These are phyloP conservation scores for Scytalopus superciliaris DNA, from an alignment of 2,113 vertebrate genomes.

Conservation along the genomic window DNA sequence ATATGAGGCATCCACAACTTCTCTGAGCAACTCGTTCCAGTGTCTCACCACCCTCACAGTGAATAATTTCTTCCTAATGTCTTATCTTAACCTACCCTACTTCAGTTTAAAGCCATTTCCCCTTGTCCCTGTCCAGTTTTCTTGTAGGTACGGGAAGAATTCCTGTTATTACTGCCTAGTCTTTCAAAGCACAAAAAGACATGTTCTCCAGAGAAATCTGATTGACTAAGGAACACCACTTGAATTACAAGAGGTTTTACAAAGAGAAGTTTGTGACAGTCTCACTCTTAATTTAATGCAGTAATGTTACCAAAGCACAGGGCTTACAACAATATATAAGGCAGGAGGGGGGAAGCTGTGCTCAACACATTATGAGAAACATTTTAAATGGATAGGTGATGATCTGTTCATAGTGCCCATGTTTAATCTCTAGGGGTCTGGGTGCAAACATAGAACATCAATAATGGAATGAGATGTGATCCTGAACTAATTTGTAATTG, in stretches of 20 bases:
- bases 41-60: not conserved
- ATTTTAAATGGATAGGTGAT: not conserved
- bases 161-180: not conserved
- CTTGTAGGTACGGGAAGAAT: not conserved
- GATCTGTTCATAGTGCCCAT: not conserved
- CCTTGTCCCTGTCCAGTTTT: not conserved
- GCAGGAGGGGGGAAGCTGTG: not conserved
- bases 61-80: not conserved
- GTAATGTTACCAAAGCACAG: not conserved
- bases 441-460: not conserved
- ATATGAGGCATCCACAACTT: not conserved
- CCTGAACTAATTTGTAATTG: not conserved
- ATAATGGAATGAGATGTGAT: not conserved
- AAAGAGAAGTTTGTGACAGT: accelerated
- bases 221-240: not conserved
- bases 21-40: not conserved
- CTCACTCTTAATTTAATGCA: not conserved
- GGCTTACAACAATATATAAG: not conserved
- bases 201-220: not conserved
- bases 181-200: not conserved
- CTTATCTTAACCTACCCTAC: not conserved
- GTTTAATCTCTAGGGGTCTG: not conserved
- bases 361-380: not conserved
- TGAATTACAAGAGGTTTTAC: not conserved
- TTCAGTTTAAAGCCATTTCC: not conserved